Base-by-base conservation (phyloP, 1,140 invertebrate genomes). In the Helicoverpa zea region DNA sequence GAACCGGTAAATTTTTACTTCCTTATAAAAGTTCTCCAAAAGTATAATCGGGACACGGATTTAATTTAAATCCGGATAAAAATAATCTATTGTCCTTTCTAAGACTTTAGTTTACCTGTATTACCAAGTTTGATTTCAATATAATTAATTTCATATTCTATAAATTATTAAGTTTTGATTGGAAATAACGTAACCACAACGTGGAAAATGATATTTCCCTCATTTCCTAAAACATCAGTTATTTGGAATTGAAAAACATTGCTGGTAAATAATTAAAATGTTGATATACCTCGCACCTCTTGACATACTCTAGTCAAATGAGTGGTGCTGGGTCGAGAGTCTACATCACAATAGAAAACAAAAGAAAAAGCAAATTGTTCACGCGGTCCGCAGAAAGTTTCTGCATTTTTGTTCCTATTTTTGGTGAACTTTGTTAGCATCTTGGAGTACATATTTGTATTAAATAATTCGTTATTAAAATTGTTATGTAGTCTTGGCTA, bases 1-100 rank as follows among this genome's bases (percentile, higher is more conserved):
- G 93, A 94, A 80, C 93, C 93, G 73, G 93, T 93, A 84, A 86
- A 76, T 54, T 58, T 49, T 54, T 56, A 13, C 10, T 23, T 59
- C 23, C 23, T 23, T 23, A 23, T 23, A 23, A 23, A 23, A 23
- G 23, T 23, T 23, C 23, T 23, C 23, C 23, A 23, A 23, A 23
- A 23, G 23, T 23, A 23, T 23, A 23, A 23, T 23, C 23, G 23
- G 23, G 23, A 23, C 23, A 2, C 23, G 23, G 23, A 23, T 23
- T 23, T 23, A 1, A 23, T 23, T 23, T 23, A 23, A 18, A 58
- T 3, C 23, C 5, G 23, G 23, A 23, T 23, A 23, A 23, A 23
- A 23, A 23, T 23, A 23, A 2, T 23, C 23, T 23, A 23, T 23
- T 23, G 23, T 23, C 23, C 23, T 23, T 23, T 23, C 23, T 23